Evolutionary conservation across 2,888 invertebrate species (phyloP).

Genomic region (Eledone cirrhosa): DNA sequence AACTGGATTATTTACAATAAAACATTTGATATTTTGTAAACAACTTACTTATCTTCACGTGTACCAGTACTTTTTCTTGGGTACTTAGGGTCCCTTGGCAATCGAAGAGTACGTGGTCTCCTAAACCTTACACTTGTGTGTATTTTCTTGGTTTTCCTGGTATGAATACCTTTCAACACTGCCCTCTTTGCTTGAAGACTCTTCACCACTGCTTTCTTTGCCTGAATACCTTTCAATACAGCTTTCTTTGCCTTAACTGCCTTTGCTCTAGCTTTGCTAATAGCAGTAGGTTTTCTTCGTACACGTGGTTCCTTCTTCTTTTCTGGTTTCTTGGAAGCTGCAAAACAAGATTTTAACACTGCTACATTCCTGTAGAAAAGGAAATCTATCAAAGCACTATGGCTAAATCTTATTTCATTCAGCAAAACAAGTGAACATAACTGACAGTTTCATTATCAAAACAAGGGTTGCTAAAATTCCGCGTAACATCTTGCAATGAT

Average conservation of each 20-base stretch:
- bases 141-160: conserved; percentile 87
- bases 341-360: neutral
- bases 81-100: conserved; percentile 92
- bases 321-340: neutral
- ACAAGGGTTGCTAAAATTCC: no score
- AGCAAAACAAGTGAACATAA: no score
- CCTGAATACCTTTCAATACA: conserved; percentile 91
- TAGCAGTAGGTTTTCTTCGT: conserved; percentile 29
- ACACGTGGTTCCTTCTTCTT: neutral
- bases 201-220: conserved; percentile 71
- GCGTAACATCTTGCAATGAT: no score
- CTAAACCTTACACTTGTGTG: conserved; percentile 96
- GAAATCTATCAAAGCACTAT: no score
- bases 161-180: conserved; percentile 91
- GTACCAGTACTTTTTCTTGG: conserved; percentile 93
- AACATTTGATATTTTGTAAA: no score
- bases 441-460: no score
- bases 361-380: no score
- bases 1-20: no score
- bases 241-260: conserved; percentile 81
- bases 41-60: conserved; percentile 71
- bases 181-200: conserved; percentile 81
- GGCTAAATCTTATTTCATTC: no score
- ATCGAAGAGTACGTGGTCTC: conserved; percentile 90
- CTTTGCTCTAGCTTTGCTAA: conserved; percentile 54